Conservation (phyloP, 1,140 invertebrate genomes). For the Drosophila insularis region DNA sequence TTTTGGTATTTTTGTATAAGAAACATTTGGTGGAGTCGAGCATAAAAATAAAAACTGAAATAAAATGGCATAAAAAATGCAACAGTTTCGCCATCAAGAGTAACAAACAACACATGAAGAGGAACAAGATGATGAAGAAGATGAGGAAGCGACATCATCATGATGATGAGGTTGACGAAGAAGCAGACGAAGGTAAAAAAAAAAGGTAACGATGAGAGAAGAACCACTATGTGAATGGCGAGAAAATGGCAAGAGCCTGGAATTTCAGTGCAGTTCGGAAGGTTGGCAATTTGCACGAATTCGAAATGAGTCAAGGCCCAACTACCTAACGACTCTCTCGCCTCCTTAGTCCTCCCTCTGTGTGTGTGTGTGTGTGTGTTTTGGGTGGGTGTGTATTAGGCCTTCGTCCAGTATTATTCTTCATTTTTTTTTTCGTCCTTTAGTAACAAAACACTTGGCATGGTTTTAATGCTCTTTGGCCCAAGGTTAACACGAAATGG, state of each 20-base stretch:
- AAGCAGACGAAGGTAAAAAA: not conserved
- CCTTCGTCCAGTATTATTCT: constrained; percentile 41
- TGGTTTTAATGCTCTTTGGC: constrained; percentile 67
- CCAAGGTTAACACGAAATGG: constrained; percentile 62
- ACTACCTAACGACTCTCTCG: not conserved
- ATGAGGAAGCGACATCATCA: constrained; percentile 9
- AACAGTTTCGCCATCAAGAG: constrained; percentile 48
- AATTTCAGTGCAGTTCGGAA: constrained; percentile 8
- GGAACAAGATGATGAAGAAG: not conserved
- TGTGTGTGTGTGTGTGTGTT: not conserved
- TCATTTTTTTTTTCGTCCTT: constrained; percentile 46
- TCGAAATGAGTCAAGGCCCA: constrained; percentile 7
- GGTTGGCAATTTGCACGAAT: constrained; percentile 9
- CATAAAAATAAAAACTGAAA: constrained; percentile 71
- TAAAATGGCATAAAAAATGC: constrained; percentile 75
- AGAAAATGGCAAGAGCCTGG: constrained; percentile 25
- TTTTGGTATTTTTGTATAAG: constrained; percentile 22
- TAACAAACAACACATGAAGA: not conserved
- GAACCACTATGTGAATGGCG: not conserved
- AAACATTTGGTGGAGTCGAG: constrained; percentile 10
- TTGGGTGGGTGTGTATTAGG: constrained; percentile 19
- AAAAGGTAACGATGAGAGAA: too few species aligned
- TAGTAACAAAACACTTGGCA: constrained; percentile 60
- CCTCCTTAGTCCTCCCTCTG: not conserved
- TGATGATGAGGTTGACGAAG: constrained; percentile 20